Evolutionary conservation across 1,140 invertebrate genomes (phyloP), one percentile per base, ranked within the genome.

Genomic region (Drosophila kikkawai): DNA sequence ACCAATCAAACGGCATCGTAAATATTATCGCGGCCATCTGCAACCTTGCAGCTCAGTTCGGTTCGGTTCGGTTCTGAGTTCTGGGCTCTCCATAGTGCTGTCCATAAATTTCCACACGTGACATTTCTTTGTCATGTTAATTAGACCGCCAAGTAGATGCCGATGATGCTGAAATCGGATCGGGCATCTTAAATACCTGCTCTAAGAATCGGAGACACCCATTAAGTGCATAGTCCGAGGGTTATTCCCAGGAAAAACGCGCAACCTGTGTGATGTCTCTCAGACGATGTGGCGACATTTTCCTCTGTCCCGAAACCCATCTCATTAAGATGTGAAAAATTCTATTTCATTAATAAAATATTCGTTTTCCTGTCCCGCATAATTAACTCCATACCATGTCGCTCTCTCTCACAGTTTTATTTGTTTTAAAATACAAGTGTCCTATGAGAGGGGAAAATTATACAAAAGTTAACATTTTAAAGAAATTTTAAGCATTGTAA

Each of bases 101-200:
- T 71, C 63, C 88, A 91, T 91, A 91, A 91, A 91, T 91, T 83
- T 81, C 70, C 45, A 71, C 61, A 87, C 73, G 78, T 87, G 87
- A 91, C 87, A 91, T 84, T 87, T 84, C 91, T 92, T 92, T 92
- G 91, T 92, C 73, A 92, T 92, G 91, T 91, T 92, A 92, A 92
- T 92, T 90, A 87, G 74, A 87, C 91, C 90, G 91, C 90, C 79
- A 69, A 82, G 79, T 71, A 63, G 53, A 55, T 55, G 53, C 17
- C 34, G 51, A 55, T 53, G 70, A 70, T 75, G 69, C 77, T 73
- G 82, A 80, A 85, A 90, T 74, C 75, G 71, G 85, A 90, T 90
- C 88, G 81, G 64, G 64, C 66, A 90, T 85, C 86, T 82, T 55
- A 90, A 70, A 82, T 82, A 90, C 85, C 86, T 90, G 85, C 68